Percentiles rank a stretch among this genome's conserved stretches.
These are phyloP conservation scores for Cyrtodaria siliqua DNA, from an alignment of 2,888 invertebrate species.

Conservation along the genomic window DNA sequence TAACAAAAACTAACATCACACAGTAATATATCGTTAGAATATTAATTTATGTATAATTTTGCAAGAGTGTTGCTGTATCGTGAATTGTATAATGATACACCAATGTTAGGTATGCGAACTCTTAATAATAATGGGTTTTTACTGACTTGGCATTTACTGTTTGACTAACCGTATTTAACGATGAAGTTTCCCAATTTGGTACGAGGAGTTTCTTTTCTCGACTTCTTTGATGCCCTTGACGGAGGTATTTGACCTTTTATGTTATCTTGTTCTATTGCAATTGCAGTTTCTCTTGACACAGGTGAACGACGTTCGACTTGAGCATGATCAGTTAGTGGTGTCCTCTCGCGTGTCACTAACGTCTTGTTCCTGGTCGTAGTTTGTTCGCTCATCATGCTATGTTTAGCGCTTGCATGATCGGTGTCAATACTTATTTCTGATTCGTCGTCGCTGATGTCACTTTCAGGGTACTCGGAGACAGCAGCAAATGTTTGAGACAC, in stretches of 20 bases:
- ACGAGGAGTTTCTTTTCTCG: conserved; percentile 23
- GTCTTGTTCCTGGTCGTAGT: not conserved
- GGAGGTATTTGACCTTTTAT: conserved; percentile 9
- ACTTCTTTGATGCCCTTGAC: conserved; percentile 34
- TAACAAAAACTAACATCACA: no score
- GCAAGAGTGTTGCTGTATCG: no score
- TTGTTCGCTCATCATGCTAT: not conserved
- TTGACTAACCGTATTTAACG: conserved; percentile 57
- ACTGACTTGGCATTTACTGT: no score
- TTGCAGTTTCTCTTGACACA: no score
- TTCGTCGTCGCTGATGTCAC: conserved; percentile 17
- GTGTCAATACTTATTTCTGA: not conserved
- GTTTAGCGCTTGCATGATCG: not conserved
- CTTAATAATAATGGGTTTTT: no score
- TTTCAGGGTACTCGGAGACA: conserved; percentile 24
- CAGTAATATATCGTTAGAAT: no score
- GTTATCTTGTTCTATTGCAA: no score
- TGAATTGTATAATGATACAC: no score
- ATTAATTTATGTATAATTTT: no score
- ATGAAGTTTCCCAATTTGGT: conserved; percentile 50
- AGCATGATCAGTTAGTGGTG: no score
- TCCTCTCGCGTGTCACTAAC: not conserved
- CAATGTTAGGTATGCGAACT: no score
- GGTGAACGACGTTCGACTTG: no score
- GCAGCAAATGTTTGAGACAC: conserved; percentile 22